Conservation (phyloP, 1,140 invertebrate genomes). For the Steinernema feltiae region DNA sequence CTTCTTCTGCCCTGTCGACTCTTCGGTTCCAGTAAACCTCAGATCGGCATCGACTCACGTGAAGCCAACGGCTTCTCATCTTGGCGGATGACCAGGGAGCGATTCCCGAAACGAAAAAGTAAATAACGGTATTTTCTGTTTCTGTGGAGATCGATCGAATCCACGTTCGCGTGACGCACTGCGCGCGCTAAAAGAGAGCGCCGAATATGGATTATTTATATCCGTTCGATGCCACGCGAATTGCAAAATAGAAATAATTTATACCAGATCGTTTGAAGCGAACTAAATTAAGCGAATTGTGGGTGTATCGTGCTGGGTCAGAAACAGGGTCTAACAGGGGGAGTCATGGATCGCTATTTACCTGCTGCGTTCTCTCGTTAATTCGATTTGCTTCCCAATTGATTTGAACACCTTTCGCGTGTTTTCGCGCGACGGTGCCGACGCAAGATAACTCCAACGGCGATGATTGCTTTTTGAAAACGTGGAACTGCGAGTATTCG, state of each 20-base stretch:
- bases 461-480: no score
- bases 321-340: no score
- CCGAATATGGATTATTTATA: slow-evolving; percentile 9
- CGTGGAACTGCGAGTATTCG: no score
- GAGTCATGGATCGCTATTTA: no score
- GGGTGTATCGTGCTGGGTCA: no score
- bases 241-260: neutral
- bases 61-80: neutral
- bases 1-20: neutral
- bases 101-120: neutral
- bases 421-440: neutral
- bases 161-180: neutral
- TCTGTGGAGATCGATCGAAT: neutral
- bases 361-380: neutral
- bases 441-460: no score
- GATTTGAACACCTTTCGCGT: neutral
- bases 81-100: neutral
- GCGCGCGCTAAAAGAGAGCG: neutral
- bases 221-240: neutral
- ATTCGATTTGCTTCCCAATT: neutral
- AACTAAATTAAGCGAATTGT: no score
- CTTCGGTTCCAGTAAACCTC: neutral
- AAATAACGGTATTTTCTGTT: neutral
- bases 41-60: neutral
- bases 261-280: neutral